Evolutionary conservation across 2,113 vertebrate species (phyloP), one percentile per base, ranked within the genome.

Genomic region (Nansenia antarctica): DNA sequence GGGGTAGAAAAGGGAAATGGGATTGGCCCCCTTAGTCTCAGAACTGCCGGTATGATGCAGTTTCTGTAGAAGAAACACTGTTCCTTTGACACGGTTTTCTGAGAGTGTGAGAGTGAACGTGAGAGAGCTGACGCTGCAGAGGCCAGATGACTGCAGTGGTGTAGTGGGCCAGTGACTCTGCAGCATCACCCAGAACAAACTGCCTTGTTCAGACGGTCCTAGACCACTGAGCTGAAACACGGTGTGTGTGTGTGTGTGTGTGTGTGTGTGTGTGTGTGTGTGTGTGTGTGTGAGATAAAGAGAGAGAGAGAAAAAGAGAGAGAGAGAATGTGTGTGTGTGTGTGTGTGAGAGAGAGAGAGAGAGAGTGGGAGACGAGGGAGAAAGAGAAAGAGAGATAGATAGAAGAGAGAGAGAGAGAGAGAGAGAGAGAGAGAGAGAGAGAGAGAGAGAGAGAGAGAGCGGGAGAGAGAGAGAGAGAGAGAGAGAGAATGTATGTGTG

Each of bases 231-330:
- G 18, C 45, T 20, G 42, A 24, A 27, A 39, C 35, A 34, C 24
- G 9, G 42, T 27, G 31, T 2, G 27, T 18, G 34, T 22, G 8
- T 20, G 15, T 45, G 31, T 53, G 47, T 65, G 47, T 35, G 11
- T 32, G 27, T 9, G 24, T 49, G 18, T 9, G 26, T 12, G 24
- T 14, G 39, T 20, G 45, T 3, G 9, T 35, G 4, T 7, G 45
- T 24, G 81, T 15, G 57, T 15, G 57, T 27, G 42, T 70, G 58
- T 67, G 20, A 42, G 11, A 47, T 29, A 18, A 18, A 14, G 20
- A 45, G 12, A 20, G 29, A 12, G 81, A 61, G 9, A 58, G 29
- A 58, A 39, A 72, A 54, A 68, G 12, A 42, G 29, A 59, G 29
- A 31, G 39, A 42, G 3, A 42, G 11, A 47, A 15, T 45, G 31